Base-by-base conservation (phyloP, 2,888 invertebrate species). In the Elysia crispata region DNA sequence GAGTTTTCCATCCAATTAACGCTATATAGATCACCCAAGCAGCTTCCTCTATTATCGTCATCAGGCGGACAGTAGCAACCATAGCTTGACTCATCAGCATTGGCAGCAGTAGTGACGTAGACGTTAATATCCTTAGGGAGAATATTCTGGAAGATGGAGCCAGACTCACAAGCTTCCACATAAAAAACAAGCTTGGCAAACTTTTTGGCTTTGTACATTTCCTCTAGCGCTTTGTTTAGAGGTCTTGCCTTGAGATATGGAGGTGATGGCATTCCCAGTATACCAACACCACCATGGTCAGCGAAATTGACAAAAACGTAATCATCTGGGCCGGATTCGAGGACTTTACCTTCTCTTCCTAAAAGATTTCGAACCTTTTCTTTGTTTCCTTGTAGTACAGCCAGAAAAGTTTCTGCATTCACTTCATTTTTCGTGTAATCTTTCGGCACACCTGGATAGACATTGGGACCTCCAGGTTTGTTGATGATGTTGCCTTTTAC, bases 1-100 rank as follows among this genome's bases (percentile, higher is more conserved):
- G 93, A 92, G 88, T 94, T 94, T 86, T 94, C 93, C 94, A 94
- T 94, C 94, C 94, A 95, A 76, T 92, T 94, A 30, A 94, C 94
- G 83, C 94, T 94, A 91, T 94, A 94, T 1, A 94, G 92, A 89
- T 94, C 94, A 15, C 94, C 94, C 18, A 94, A 92, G 88, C 93
- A 94, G 1, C 93, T 93, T 31, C 89, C 82, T 20, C 92, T 86
- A 18, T 88, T 81, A 0, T 92, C 90, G 86, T 94, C 94, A n/a
- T n/a, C n/a, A n/a, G n/a, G n/a, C n/a, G n/a, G n/a, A 85, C 90
- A 94, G 87, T 94, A 94, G 82, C 94, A 94, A 66, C 94, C 94
- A 87, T 93, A 94, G 0, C 94, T 94, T n/a, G 93, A 93, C 88
- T 94, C 94, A 13, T 92, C 87, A 0, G 93, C 89, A 87, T 94